Base-by-base conservation (phyloP, 92 coral and sea anemone genomes). In the Parazoanthus atlanticus region DNA sequence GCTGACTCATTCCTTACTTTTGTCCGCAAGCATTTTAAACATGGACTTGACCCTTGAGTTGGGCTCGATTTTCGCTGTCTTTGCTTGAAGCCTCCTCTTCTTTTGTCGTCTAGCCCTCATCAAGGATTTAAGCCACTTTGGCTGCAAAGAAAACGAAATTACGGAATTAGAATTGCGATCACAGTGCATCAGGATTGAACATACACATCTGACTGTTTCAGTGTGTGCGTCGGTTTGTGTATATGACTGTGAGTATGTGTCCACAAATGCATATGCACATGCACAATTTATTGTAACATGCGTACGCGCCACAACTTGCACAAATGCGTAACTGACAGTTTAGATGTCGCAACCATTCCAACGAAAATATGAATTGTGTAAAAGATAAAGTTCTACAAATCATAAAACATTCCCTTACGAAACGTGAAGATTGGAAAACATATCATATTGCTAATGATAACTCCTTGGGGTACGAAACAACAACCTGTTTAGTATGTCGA, bases 61-160 rank as follows among this genome's bases (percentile, higher is more conserved):
- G 6, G 74, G 33, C 11, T 29, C 77, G 12, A 47, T 2, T 47
- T 46, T 70, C 29, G 31, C 29, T 2, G 46, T 32, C 70, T 56
- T 54, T 19, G 67, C n/a, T 54, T 54, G 84, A 31, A 40, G 6
- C 16, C 30, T 84, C 36, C 66, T 70, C 26, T 29, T 84, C 78
- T 43, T 84, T 6, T 47, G 38, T 16, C 87, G 87, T 41, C 69
- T 61, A 19, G 69, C 28, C 21, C 78, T 84, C 40, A 84, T 26
- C n/a, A 43, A 9, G 34, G 76, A 19, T 49, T 69, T 84, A 29
- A 84, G 40, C 87, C 87, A 70, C 29, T 84, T 84, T 16, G 87
- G 87, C 87, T 84, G 87, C 28, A 26, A 70, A 70, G 8, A 21
- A 28, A 32, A 43, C 21, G 38, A 84, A 41, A 26, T 26, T 67